Conservation (phyloP, 2,888 invertebrate genomes). For the Drosophila picticornis region DNA sequence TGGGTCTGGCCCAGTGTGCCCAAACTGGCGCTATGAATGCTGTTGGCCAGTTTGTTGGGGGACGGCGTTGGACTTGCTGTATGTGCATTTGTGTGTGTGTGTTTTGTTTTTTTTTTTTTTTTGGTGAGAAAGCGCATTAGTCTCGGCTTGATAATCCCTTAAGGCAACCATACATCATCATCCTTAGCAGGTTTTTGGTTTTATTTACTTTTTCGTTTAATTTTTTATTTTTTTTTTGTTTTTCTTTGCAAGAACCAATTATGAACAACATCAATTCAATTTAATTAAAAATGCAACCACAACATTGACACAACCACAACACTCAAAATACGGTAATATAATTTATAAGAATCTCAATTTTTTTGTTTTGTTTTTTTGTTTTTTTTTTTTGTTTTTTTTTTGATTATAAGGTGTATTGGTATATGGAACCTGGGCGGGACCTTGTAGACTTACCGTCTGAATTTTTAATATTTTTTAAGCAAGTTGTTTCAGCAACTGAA, state of each 20-base stretch:
- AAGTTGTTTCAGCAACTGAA: conserved; percentile 92
- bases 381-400: conserved; percentile 43
- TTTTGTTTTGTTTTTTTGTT: conserved; percentile 14
- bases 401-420: conserved; percentile 43
- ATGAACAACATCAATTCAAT: conserved; percentile 69
- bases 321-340: conserved; percentile 71
- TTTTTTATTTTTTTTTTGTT: not conserved
- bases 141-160: conserved; percentile 39
- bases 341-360: conserved; percentile 25
- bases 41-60: conserved; percentile 35
- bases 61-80: conserved; percentile 38
- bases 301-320: conserved; percentile 85
- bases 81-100: conserved; percentile 16
- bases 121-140: conserved; percentile 59
- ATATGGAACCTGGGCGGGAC: conserved; percentile 69
- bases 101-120: conserved; percentile 1
- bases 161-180: conserved; percentile 15
- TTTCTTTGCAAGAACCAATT: conserved; percentile 28
- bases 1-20: conserved; percentile 50
- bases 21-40: conserved; percentile 65
- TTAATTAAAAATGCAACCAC: conserved; percentile 83
- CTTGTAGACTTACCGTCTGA: conserved; percentile 91
- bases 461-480: conserved; percentile 93
- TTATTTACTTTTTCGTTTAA: not conserved
- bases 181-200: conserved; percentile 9